Conservation (phyloP, 2,113 vertebrate genomes). For the Vidua chalybeata region DNA sequence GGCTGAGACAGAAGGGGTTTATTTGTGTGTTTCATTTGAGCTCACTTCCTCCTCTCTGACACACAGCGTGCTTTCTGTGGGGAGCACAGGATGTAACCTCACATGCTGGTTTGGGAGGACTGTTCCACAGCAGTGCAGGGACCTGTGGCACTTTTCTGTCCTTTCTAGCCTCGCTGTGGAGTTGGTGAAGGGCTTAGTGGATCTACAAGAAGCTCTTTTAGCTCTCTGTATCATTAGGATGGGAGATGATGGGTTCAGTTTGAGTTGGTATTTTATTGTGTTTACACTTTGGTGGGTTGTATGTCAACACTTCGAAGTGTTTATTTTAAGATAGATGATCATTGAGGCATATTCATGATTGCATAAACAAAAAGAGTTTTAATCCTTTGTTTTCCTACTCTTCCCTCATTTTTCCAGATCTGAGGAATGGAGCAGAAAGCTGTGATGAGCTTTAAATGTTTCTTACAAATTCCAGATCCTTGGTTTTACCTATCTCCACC, state of each 20-base stretch:
- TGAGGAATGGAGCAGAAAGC: not conserved
- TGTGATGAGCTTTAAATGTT: not conserved
- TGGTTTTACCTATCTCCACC: not conserved
- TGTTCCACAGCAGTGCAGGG: not conserved
- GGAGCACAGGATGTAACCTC: too few relatives aligned
- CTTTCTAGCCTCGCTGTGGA: not conserved
- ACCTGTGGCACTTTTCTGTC: not conserved
- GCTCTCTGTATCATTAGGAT: not conserved
- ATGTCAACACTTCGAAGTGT: not conserved
- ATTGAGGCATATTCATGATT: not conserved
- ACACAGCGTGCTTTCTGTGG: fast-evolving
- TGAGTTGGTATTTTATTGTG: not conserved
- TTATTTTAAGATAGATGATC: not conserved
- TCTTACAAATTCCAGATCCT: not conserved
- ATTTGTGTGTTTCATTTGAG: not conserved
- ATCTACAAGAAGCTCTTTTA: not conserved
- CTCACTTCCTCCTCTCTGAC: not conserved
- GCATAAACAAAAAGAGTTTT: not conserved
- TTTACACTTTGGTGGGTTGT: not conserved
- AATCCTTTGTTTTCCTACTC: not conserved
- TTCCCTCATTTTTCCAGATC: not conserved
- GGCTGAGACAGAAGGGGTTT: not conserved
- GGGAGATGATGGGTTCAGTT: not conserved
- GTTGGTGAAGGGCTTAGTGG: not conserved
- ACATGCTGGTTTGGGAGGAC: not conserved